Evolutionary conservation across 2,113 vertebrate genomes (phyloP).

Genomic region (Cyanoderma ruficeps): DNA sequence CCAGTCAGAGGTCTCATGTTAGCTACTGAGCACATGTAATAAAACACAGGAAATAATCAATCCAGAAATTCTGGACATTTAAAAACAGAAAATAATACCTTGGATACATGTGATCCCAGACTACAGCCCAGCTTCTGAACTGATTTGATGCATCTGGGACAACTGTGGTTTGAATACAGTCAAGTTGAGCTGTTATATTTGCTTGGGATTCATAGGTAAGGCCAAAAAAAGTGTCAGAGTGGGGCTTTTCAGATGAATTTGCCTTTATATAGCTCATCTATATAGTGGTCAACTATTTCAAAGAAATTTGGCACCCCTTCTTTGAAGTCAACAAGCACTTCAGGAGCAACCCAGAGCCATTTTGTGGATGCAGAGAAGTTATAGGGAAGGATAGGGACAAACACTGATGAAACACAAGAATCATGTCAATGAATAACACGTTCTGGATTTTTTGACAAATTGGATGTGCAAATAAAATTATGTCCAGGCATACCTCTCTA

Average conservation of each 20-base stretch:
- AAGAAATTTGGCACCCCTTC: neutral
- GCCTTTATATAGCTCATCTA: neutral
- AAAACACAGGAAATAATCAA: conserved; percentile 11
- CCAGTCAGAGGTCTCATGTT: neutral
- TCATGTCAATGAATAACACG: neutral
- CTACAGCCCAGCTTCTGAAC: neutral
- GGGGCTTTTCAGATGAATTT: neutral
- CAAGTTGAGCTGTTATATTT: neutral
- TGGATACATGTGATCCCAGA: neutral
- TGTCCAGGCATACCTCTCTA: neutral
- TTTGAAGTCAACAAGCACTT: neutral
- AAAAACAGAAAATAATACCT: neutral
- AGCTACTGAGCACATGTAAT: neutral
- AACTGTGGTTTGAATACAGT: neutral
- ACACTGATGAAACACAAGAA: neutral
- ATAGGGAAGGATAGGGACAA: neutral
- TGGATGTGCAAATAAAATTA: neutral
- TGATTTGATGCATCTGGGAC: neutral
- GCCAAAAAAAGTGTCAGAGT: neutral
- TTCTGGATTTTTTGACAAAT: neutral
- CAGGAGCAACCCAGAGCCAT: neutral
- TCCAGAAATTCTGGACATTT: neutral
- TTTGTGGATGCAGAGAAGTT: neutral
- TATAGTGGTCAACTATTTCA: neutral
- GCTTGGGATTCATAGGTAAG: neutral